These are phyloP conservation scores for Triops cancriformis DNA, from an alignment of 1,140 invertebrate species.

Conservation along the genomic window DNA sequence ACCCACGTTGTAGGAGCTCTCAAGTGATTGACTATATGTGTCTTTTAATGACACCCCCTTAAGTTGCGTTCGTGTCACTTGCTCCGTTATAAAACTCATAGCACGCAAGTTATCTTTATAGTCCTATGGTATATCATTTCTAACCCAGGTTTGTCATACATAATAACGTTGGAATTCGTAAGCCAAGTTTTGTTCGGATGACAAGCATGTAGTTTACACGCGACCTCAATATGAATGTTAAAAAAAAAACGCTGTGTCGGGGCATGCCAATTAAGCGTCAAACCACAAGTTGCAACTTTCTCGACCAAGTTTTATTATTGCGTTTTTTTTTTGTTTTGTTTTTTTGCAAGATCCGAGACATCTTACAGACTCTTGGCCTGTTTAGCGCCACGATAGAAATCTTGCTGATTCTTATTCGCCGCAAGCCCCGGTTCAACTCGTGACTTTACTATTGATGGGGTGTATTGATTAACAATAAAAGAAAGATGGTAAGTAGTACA, in stretches of 20 bases:
- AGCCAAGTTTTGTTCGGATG: background rate
- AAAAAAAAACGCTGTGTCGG: background rate
- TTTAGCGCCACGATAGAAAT: background rate
- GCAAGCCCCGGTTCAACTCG: background rate
- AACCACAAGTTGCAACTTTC: background rate
- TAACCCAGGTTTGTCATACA: background rate
- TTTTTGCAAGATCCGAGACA: background rate
- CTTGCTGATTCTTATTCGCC: background rate
- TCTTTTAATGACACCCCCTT: background rate
- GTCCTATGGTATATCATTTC: background rate
- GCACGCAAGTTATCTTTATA: background rate
- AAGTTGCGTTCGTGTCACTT: background rate
- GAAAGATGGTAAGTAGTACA: slow-evolving; percentile 1
- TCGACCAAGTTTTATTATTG: background rate
- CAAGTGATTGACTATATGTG: background rate
- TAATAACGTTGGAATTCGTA: background rate
- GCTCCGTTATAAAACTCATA: background rate
- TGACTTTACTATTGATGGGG: background rate
- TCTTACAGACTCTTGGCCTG: background rate
- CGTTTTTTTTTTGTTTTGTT: background rate
- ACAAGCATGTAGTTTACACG: background rate
- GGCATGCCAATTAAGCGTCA: background rate
- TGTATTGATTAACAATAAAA: slow-evolving; percentile 11
- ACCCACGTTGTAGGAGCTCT: background rate
- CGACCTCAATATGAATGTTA: background rate